Evolutionary conservation across 2,113 vertebrate species (phyloP).

Genomic region (Beaufortia kweichowensis): DNA sequence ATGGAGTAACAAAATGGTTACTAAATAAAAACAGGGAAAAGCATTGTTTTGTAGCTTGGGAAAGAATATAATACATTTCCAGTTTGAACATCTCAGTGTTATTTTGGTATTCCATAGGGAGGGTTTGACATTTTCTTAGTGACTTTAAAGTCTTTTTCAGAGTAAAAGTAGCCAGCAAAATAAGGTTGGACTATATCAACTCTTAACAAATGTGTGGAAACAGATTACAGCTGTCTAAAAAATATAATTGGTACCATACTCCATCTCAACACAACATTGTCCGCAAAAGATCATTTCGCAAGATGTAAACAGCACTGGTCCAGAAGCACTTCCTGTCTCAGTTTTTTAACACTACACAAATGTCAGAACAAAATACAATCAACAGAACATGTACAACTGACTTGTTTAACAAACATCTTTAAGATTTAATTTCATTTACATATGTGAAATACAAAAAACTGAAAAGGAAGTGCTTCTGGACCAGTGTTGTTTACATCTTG

Average conservation of each 20-base stretch:
- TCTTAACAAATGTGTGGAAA: conserved; percentile 2
- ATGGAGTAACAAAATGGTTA: not conserved
- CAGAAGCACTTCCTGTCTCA: too few relatives aligned
- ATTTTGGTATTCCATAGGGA: conserved; percentile 2
- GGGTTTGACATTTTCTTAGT: conserved; percentile 10
- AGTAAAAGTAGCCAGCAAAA: conserved; percentile 8
- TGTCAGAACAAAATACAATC: too few relatives aligned
- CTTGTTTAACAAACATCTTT: too few relatives aligned
- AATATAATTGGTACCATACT: not conserved
- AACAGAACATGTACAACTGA: too few relatives aligned
- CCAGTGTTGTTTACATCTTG: too few relatives aligned
- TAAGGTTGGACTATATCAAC: not conserved
- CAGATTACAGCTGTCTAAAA: not conserved
- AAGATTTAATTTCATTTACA: too few relatives aligned
- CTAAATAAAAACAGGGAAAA: not conserved
- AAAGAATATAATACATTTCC: conserved; percentile 5
- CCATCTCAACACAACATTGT: not conserved
- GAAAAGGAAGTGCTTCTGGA: too few relatives aligned
- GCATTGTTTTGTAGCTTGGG: conserved; percentile 8
- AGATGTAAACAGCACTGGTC: too few relatives aligned
- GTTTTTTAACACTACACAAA: too few relatives aligned
- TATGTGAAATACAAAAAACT: too few relatives aligned
- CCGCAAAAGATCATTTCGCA: too few relatives aligned
- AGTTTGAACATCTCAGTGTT: conserved; percentile 3
- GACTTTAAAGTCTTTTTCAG: conserved; percentile 2